phyloP scores from a whole-genome alignment of 2,113 vertebrate genomes.

The Garra rufa region DNA sequence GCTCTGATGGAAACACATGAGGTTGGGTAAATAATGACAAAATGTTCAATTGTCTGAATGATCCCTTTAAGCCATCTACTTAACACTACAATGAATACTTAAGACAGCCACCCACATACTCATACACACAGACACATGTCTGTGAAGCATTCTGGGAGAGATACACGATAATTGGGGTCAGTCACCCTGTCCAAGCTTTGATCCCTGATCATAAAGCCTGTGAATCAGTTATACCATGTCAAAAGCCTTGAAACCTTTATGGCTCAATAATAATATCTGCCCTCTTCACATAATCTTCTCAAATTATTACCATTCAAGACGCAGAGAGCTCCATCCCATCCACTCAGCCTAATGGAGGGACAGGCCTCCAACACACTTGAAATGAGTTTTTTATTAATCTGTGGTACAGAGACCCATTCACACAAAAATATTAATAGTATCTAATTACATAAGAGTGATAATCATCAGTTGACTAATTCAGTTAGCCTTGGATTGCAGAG shows the following conservation, averaged over 20 bases:
- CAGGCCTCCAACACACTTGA: constrained; percentile 8
- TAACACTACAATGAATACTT: background rate
- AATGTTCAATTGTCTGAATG: background rate
- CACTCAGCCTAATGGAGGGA: background rate
- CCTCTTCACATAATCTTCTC: constrained; percentile 11
- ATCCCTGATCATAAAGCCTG: constrained; percentile 46
- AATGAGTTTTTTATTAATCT: constrained; percentile 25
- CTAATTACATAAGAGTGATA: constrained; percentile 36
- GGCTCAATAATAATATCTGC: constrained; percentile 19
- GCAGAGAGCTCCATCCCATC: background rate
- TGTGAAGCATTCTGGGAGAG: constrained; percentile 18
- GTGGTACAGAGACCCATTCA: constrained; percentile 24
- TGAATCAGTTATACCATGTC: constrained; percentile 32
- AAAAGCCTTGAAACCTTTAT: constrained; percentile 26
- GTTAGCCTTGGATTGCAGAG: background rate
- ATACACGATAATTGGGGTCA: constrained; percentile 50
- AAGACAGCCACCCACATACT: constrained; percentile 29
- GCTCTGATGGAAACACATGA: background rate
- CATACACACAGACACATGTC: constrained; percentile 19
- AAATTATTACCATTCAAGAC: constrained; percentile 21
- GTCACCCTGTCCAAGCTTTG: constrained; percentile 35
- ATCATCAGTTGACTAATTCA: constrained; percentile 39
- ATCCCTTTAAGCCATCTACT: background rate
- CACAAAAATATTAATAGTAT: constrained; percentile 21
- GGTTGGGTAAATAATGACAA: background rate